phyloP scores from a whole-genome alignment of 2,797 vertebrate genomes.

The Cryptoprocta ferox region DNA sequence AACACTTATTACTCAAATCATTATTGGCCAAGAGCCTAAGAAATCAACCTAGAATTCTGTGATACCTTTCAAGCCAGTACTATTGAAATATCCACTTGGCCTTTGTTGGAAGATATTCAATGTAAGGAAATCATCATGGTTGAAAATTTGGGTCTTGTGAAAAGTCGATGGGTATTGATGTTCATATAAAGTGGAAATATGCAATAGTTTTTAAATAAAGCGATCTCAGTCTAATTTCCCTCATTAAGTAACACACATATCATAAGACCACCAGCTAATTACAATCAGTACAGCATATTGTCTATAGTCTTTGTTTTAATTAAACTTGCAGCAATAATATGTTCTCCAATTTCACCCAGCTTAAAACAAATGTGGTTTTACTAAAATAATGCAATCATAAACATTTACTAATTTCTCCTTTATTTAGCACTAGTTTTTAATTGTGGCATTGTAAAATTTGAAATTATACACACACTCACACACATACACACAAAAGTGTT shows the following conservation, averaged over 20 bases:
- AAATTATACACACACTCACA: neutral
- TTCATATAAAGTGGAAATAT: neutral
- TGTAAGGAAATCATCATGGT: neutral
- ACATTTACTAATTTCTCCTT: neutral
- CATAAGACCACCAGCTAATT: neutral
- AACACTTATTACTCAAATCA: neutral
- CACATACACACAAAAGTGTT: neutral
- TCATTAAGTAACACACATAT: neutral
- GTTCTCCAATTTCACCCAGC: neutral
- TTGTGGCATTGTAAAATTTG: neutral
- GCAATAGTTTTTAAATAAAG: neutral
- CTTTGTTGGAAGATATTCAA: neutral
- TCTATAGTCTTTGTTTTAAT: neutral
- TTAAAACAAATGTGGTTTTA: neutral
- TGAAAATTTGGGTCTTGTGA: neutral
- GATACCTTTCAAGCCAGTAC: neutral
- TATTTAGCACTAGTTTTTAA: neutral
- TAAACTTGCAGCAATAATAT: neutral
- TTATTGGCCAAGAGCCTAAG: neutral
- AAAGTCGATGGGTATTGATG: neutral
- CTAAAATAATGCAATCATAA: neutral
- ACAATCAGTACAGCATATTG: neutral
- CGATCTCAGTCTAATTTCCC: neutral
- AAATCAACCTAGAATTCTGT: neutral
- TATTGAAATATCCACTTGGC: neutral